Percentiles rank a stretch among this genome's conserved stretches.
Evolutionary conservation across 2,113 vertebrate genomes (phyloP).

Genomic region (Delphinus delphis): DNA sequence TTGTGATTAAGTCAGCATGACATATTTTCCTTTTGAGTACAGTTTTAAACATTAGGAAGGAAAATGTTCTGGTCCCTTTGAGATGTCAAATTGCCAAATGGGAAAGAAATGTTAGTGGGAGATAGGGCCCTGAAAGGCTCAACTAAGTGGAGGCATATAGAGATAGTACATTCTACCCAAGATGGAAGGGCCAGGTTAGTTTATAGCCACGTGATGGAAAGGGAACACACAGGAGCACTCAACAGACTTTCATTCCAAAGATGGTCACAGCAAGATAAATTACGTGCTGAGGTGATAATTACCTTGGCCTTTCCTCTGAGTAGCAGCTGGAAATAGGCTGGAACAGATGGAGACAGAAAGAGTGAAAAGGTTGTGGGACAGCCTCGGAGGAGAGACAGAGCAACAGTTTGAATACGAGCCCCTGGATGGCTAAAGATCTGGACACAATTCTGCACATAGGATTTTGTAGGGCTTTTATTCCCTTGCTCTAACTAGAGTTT

Average conservation of each 20-base stretch:
- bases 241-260: conserved; percentile 8
- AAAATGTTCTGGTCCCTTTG: not conserved
- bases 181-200: not conserved
- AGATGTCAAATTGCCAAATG: not conserved
- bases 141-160: not conserved
- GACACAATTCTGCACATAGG: accelerated
- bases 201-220: not conserved
- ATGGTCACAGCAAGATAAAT: conserved; percentile 49
- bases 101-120: not conserved
- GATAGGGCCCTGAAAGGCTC: not conserved
- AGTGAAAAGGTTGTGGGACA: not conserved
- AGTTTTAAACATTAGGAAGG: not conserved
- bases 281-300: conserved; percentile 48
- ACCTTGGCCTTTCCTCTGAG: conserved; percentile 25
- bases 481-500: not conserved
- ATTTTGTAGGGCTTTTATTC: not conserved
- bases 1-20: not conserved
- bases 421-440: not conserved
- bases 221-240: not conserved
- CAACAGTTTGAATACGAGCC: not conserved
- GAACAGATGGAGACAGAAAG: conserved; percentile 60
- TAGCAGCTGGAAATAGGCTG: conserved; percentile 63
- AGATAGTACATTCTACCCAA: not conserved
- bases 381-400: not conserved
- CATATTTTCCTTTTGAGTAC: not conserved